These are phyloP conservation scores for Sarotherodon lohbergeri DNA, from an alignment of 2,113 vertebrate genomes.

Conservation along the genomic window DNA sequence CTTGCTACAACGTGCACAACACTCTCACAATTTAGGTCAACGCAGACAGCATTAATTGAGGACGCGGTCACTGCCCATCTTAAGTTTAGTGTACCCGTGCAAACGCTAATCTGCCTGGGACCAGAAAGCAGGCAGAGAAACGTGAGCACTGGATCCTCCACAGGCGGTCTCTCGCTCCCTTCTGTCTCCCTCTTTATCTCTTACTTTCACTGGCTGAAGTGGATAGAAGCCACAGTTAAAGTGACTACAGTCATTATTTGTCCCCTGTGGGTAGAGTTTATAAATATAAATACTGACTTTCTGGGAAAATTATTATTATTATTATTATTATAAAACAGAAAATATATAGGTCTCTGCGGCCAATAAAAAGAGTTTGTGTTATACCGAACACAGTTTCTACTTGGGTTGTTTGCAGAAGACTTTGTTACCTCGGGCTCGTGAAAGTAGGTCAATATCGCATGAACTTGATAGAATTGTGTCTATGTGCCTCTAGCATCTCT, in stretches of 20 bases:
- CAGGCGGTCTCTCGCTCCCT: not conserved
- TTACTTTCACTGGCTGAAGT: not conserved
- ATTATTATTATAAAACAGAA: not conserved
- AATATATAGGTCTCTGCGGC: not conserved
- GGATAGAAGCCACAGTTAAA: not conserved
- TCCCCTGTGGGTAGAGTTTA: not conserved
- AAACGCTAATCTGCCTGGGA: conserved; percentile 57
- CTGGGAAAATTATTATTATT: not conserved
- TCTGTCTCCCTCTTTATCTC: not conserved
- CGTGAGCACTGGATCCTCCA: conserved; percentile 52
- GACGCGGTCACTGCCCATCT: conserved; percentile 40
- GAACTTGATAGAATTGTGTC: conserved; percentile 42
- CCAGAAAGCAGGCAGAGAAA: conserved; percentile 51
- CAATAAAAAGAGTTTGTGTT: not conserved
- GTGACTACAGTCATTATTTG: not conserved
- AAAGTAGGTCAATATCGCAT: conserved; percentile 67
- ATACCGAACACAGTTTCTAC: not conserved
- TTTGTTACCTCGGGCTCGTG: conserved; percentile 22
- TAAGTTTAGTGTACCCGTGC: conserved; percentile 47
- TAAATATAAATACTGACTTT: not conserved
- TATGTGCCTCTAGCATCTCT: conserved; percentile 28
- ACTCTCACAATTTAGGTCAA: conserved; percentile 47
- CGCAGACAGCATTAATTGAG: conserved; percentile 31
- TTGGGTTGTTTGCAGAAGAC: conserved; percentile 17
- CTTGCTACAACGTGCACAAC: not conserved